Evolutionary conservation across 1,140 invertebrate species (phyloP).

Genomic region (Himalopsyche phryganea): DNA sequence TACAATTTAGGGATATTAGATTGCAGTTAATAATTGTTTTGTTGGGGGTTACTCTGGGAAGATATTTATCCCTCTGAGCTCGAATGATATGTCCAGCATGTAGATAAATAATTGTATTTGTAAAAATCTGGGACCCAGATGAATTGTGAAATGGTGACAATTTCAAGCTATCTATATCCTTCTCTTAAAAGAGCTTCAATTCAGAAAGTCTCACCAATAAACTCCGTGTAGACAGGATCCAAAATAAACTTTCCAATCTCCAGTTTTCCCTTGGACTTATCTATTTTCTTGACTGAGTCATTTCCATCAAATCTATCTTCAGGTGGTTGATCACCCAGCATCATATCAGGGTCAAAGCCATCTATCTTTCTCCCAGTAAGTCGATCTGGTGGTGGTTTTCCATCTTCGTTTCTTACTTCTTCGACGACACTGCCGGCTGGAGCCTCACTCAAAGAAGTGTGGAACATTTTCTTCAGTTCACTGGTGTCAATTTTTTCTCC

Average conservation of each 20-base stretch:
- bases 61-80: no score
- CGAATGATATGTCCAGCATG: no score
- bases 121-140: no score
- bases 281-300: slow-evolving; percentile 53
- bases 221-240: slow-evolving; percentile 84
- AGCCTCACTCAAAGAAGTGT: slow-evolving; percentile 65
- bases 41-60: no score
- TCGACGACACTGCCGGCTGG: slow-evolving; percentile 47
- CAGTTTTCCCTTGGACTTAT: slow-evolving; percentile 56
- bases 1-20: no score
- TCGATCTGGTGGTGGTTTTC: slow-evolving; percentile 21
- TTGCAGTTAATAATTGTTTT: no score
- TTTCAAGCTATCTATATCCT: no score
- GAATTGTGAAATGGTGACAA: no score
- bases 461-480: slow-evolving; percentile 78
- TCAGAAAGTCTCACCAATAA: slow-evolving; percentile 74
- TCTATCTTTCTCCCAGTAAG: slow-evolving; percentile 26
- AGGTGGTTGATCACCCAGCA: slow-evolving; percentile 49
- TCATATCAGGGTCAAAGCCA: slow-evolving; percentile 47
- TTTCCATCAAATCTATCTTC: slow-evolving; percentile 55
- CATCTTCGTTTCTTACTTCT: slow-evolving; percentile 29
- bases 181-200: no score
- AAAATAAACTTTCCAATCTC: slow-evolving; percentile 76
- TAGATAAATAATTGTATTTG: no score
- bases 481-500: slow-evolving; percentile 73